A percentile compares a stretch with the other conserved stretches of the same genome.
Conservation (phyloP, 2,797 vertebrate genomes). For the Agapornis canus region DNA sequence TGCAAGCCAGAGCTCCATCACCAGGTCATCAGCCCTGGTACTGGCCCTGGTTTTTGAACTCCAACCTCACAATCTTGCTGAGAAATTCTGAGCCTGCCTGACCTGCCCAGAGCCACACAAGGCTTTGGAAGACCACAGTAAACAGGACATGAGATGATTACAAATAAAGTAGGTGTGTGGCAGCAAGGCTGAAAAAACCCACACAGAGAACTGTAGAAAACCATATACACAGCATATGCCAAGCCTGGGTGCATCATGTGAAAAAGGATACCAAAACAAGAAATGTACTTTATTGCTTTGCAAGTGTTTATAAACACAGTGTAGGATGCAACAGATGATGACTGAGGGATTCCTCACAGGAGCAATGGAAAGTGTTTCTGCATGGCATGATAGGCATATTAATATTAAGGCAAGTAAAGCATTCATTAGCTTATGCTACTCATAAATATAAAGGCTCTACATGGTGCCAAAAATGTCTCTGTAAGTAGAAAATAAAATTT, state of each 20-base stretch:
- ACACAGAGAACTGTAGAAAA: not conserved
- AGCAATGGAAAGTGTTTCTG: not conserved
- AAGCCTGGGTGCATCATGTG: accelerated
- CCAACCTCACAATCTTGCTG: accelerated
- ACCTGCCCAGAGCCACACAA: not conserved
- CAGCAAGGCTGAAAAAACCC: not conserved
- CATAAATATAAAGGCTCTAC: not conserved
- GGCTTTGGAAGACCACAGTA: not conserved
- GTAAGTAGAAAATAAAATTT: not conserved
- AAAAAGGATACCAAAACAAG: not conserved
- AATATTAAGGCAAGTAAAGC: not conserved
- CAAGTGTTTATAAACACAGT: not conserved
- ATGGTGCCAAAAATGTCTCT: not conserved
- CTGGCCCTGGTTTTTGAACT: not conserved
- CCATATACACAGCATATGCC: not conserved
- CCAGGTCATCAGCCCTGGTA: not conserved
- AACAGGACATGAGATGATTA: not conserved
- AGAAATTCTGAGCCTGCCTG: not conserved
- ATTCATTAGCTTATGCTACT: not conserved
- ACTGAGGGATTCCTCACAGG: not conserved
- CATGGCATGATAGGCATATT: not conserved
- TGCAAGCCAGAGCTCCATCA: not conserved
- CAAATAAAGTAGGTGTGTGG: accelerated
- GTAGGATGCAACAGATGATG: not conserved
- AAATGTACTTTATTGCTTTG: not conserved